A percentile compares a stretch with the other conserved stretches of the same genome.
phyloP scores from a whole-genome alignment of 2,888 invertebrate genomes.

The Tyria jacobaeae region DNA sequence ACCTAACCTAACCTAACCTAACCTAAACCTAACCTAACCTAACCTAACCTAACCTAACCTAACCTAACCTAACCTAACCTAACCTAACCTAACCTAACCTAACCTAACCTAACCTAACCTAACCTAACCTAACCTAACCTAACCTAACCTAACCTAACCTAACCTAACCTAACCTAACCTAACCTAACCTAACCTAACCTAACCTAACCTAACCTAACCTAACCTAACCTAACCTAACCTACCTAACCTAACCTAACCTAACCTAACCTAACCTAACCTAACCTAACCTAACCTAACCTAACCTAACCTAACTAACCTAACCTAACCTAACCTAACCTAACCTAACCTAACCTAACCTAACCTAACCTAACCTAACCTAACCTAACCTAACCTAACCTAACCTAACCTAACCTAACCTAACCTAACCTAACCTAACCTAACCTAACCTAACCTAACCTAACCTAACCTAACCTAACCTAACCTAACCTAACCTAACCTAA shows the following conservation, averaged over 20 bases:
- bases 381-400: constrained; percentile 43
- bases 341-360: constrained; percentile 25
- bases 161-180: constrained; percentile 37
- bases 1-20: constrained; percentile 35
- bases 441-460: constrained; percentile 43
- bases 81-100: constrained; percentile 36
- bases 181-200: constrained; percentile 36
- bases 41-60: constrained; percentile 33
- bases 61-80: constrained; percentile 36
- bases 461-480: constrained; percentile 41
- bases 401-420: constrained; percentile 41
- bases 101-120: constrained; percentile 35
- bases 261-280: constrained; percentile 40
- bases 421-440: constrained; percentile 46
- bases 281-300: constrained; percentile 43
- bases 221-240: too few relatives aligned
- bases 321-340: constrained; percentile 36
- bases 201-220: constrained; percentile 38
- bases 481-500: constrained; percentile 41
- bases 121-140: constrained; percentile 32
- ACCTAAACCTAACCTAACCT: constrained; percentile 34
- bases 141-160: constrained; percentile 36
- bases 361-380: constrained; percentile 30
- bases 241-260: constrained; percentile 31
- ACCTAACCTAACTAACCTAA: constrained; percentile 37